Evolutionary conservation across 2,888 invertebrate species (phyloP).

Genomic region (Oegoconia quadripuncta): DNA sequence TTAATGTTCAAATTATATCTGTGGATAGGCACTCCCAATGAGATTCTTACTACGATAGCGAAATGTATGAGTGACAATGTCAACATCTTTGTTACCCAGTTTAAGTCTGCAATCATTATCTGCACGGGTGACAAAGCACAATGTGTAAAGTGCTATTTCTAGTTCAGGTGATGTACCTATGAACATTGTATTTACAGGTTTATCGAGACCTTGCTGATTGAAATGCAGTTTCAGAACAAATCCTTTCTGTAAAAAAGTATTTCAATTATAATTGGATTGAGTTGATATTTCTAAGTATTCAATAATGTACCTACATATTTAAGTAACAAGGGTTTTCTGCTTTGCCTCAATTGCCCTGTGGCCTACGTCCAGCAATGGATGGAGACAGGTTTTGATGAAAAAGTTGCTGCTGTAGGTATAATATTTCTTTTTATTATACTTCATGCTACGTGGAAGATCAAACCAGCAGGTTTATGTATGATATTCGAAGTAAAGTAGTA

Average conservation of each 20-base stretch:
- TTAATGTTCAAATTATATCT: conserved; percentile 73
- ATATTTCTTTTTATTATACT: too few relatives aligned
- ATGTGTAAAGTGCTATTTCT: conserved; percentile 93
- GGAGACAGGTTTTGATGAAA: too few relatives aligned
- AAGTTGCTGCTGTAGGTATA: too few relatives aligned
- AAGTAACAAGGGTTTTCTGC: too few relatives aligned
- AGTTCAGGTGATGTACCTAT: conserved; percentile 94
- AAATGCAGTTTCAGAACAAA: conserved; percentile 86
- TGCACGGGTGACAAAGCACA: conserved; percentile 89
- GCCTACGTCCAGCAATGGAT: too few relatives aligned
- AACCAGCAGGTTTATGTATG: too few relatives aligned
- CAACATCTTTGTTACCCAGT: conserved; percentile 84
- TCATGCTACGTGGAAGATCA: too few relatives aligned
- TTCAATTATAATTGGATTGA: too few relatives aligned
- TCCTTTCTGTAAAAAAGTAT: conserved; percentile 85
- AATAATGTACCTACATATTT: too few relatives aligned
- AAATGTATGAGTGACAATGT: conserved; percentile 86
- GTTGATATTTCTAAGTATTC: too few relatives aligned
- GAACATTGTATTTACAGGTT: conserved; percentile 88
- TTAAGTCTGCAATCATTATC: conserved; percentile 87
- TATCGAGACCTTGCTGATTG: conserved; percentile 83
- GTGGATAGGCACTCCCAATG: conserved; percentile 90
- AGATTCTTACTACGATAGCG: conserved; percentile 87
- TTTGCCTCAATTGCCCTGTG: too few relatives aligned
- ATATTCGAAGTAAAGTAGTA: too few relatives aligned